A percentile compares a stretch with the other conserved stretches of the same genome.
Conservation (phyloP, 2,797 vertebrate genomes). For the Microcaecilia unicolor region DNA sequence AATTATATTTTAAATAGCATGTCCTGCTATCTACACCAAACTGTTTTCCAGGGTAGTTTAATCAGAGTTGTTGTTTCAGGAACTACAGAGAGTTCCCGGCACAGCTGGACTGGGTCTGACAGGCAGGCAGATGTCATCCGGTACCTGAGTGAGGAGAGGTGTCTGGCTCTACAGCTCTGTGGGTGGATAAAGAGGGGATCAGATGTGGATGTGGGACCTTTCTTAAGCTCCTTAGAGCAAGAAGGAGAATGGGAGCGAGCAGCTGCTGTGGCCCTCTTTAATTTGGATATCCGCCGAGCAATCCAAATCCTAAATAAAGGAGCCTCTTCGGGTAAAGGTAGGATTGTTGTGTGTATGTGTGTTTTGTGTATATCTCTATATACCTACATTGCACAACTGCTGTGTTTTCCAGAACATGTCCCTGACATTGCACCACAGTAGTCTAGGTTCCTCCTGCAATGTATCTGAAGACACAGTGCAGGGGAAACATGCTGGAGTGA, state of each 20-base stretch:
- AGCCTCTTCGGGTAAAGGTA: conserved; percentile 82
- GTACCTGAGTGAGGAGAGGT: conserved; percentile 85
- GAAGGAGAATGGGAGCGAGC: conserved; percentile 91
- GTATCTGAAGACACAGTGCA: too few relatives aligned
- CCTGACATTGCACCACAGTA: too few relatives aligned
- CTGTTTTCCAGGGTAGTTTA: too few relatives aligned
- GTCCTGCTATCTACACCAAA: too few relatives aligned
- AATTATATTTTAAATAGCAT: too few relatives aligned
- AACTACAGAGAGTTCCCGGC: conserved; percentile 71
- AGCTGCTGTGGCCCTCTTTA: conserved; percentile 91
- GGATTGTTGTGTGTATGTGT: too few relatives aligned
- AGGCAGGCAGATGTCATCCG: conserved; percentile 75
- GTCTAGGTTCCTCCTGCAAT: too few relatives aligned
- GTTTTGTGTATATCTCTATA: too few relatives aligned
- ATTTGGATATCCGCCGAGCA: conserved; percentile 88
- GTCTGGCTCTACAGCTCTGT: conserved; percentile 85
- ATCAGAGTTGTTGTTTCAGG: conserved; percentile 52
- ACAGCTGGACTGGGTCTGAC: conserved; percentile 83
- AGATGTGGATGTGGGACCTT: conserved; percentile 79
- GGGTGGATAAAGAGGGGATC: conserved; percentile 88
- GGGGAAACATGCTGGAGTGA: too few relatives aligned
- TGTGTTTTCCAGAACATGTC: too few relatives aligned
- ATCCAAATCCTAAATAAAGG: conserved; percentile 96
- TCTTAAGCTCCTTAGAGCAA: conserved; percentile 83
- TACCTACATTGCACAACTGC: too few relatives aligned